phyloP scores from a whole-genome alignment of 2,888 invertebrate genomes.

The Eristalinus sepulchralis region DNA sequence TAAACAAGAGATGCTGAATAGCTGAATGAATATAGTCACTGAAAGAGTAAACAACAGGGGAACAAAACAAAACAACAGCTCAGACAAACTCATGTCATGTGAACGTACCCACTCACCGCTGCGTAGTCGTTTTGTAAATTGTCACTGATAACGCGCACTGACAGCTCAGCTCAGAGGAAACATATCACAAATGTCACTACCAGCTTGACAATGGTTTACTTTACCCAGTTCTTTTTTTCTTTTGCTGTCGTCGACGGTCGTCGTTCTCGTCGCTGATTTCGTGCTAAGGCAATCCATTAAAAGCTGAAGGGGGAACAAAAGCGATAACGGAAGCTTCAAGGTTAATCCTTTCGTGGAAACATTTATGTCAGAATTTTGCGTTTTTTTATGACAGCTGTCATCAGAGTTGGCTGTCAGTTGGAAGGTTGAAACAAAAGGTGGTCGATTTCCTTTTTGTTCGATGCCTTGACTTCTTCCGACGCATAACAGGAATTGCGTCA shows the following conservation, averaged over 20 bases:
- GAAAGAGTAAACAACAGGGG: not conserved
- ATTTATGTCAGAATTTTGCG: not conserved
- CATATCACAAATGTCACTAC: not conserved
- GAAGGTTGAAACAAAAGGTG: not conserved
- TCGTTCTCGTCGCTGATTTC: not conserved
- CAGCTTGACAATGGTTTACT: constrained; percentile 2
- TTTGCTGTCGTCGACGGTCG: not conserved
- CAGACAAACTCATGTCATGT: not conserved
- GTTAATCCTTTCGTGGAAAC: constrained; percentile 10
- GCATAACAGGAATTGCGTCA: not conserved
- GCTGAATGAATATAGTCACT: not conserved
- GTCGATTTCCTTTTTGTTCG: not conserved
- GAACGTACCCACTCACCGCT: not conserved
- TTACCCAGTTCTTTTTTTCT: not conserved
- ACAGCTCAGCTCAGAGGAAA: not conserved
- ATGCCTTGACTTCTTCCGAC: not conserved
- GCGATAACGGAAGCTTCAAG: constrained; percentile 5
- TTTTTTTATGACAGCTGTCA: constrained; percentile 29
- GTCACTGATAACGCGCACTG: not conserved
- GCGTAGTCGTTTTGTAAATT: not conserved
- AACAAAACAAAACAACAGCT: not conserved
- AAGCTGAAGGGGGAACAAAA: not conserved
- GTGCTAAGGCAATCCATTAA: not conserved
- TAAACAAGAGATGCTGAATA: not conserved
- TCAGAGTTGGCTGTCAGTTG: constrained; percentile 2